phyloP scores from a whole-genome alignment of 1,140 invertebrate species.

The Drosophila kepulauana region DNA sequence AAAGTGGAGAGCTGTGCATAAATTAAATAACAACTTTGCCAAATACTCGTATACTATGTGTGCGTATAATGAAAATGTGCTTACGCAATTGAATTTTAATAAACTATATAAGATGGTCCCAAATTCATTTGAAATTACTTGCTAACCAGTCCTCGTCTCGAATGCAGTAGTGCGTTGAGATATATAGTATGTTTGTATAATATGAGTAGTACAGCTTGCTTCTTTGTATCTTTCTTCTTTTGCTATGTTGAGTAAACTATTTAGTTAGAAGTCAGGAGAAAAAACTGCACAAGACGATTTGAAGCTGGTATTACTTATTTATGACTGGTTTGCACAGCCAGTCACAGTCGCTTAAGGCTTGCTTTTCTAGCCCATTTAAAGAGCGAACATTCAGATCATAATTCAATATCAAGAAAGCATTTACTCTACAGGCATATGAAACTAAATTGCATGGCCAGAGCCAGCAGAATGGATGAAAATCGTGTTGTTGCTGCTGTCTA shows the following conservation, averaged over 20 bases:
- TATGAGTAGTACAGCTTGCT: too few species aligned
- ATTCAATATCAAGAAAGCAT: slow-evolving; percentile 79
- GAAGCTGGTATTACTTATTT: slow-evolving; percentile 60
- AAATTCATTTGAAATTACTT: background rate
- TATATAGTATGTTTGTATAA: too few species aligned
- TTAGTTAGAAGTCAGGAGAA: background rate
- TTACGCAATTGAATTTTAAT: slow-evolving; percentile 2
- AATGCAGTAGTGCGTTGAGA: too few species aligned
- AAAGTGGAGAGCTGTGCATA: slow-evolving; percentile 1
- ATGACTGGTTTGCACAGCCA: slow-evolving; percentile 33
- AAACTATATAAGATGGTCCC: background rate
- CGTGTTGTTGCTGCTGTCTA: slow-evolving; percentile 48
- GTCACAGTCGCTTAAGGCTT: slow-evolving; percentile 7
- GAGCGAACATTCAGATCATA: slow-evolving; percentile 66
- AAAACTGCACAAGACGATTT: slow-evolving; percentile 17
- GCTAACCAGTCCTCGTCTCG: background rate
- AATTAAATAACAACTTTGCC: slow-evolving; percentile 9
- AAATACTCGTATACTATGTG: background rate
- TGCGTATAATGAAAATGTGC: slow-evolving; percentile 3
- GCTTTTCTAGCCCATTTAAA: slow-evolving; percentile 66
- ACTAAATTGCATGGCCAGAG: slow-evolving; percentile 73
- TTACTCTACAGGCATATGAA: slow-evolving; percentile 70
- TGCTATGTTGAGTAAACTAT: background rate
- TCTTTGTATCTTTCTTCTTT: background rate
- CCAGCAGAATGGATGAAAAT: slow-evolving; percentile 40